Base-by-base conservation (phyloP, 2,113 vertebrate genomes). In the Melierax canorus region DNA sequence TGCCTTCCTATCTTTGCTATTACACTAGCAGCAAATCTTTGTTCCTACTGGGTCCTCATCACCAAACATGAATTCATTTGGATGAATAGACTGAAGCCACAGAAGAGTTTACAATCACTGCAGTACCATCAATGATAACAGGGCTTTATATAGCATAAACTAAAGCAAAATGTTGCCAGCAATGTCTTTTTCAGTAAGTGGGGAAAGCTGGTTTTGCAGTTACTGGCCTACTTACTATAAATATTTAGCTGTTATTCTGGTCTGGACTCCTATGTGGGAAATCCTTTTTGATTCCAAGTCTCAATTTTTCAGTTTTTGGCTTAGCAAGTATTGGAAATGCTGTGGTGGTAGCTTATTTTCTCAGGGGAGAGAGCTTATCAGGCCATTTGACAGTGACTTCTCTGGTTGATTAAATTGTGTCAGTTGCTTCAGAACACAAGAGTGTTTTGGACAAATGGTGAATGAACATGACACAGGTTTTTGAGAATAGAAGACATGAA, bases 401-500 rank as follows among this genome's bases (percentile, higher is more conserved):
- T 53, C 55, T 83, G 48, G 68, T 63, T 95, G 85, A 95, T 96
- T 84, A 95, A 94, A 79, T 74, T 78, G 67, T 87, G 86, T 72
- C 86, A 91, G 38, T n/a, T 3, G 2, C 38, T 79, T 86, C 56
- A 75, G 89, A 90, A 89, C 26, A 78, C 64, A 91, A 66, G 3
- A 77, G 24, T 71, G 68, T 76, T 75, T 76, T 59, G 50, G 50
- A 90, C 15, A 83, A 91, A 83, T 41, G 59, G 59, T 84, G 62
- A 91, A 86, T 48, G 76, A 92, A 82, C 43, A 46, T 39, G 23
- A 63, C 50, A 36, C 12, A 78, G 41, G 21, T 51, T 94, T 81
- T 46, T 69, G 56, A 91, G 60, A 36, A 11, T 2, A 67, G 62
- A 60, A 92, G 79, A 89, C 39, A 30, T 12, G 30, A 86, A 94